Evolutionary conservation across 2,797 vertebrate species (phyloP), one percentile per base, ranked within the genome.

Genomic region (Gobionotothen gibberifrons): DNA sequence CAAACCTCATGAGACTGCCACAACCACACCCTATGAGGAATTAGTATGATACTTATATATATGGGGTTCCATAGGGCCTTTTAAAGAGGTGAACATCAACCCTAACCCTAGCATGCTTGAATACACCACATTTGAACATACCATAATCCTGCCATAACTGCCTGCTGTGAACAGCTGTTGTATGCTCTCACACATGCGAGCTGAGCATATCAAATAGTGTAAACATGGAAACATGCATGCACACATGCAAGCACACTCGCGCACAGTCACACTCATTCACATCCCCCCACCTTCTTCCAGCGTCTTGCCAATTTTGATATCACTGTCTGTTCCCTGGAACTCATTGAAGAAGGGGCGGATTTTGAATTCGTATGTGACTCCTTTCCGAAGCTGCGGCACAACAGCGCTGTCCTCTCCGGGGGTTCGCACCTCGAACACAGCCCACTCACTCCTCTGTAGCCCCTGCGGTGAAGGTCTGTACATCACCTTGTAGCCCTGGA

Each of bases 241-340:
- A 85, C 68, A 67, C 82, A 89, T 68, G 78, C 72, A n/a, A 69
- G 58, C 72, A 59, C 65, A 54, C 59, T 78, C 17, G 16, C 74
- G 69, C 56, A 47, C 62, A 65, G 14, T 43, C 66, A 6, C 61
- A 71, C 59, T 52, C 72, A 57, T 52, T 70, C 66, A 79, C 75
- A 69, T 46, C 60, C 72, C 64, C 84, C 87, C 94, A 95, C 98
- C 98, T 98, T 99, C 98, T 91, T 99, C 98, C 85, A 97, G 91
- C 8, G 98, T 99, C 92, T 96, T 98, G 79, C 95, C 97, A 88
- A 97, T 96, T 92, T 97, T 98, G 73, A 98, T 94, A 90, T 99
- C 98, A 5, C 98, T 99, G 87, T 99, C 98, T n/a, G 97, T 96
- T 85, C 98, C 98, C 92, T 98, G 97, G 94, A 99, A 99, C 86